Percentiles rank a stretch among this genome's conserved stretches.
Conservation (phyloP, 2,113 vertebrate genomes). For the Macroglossus sobrinus region DNA sequence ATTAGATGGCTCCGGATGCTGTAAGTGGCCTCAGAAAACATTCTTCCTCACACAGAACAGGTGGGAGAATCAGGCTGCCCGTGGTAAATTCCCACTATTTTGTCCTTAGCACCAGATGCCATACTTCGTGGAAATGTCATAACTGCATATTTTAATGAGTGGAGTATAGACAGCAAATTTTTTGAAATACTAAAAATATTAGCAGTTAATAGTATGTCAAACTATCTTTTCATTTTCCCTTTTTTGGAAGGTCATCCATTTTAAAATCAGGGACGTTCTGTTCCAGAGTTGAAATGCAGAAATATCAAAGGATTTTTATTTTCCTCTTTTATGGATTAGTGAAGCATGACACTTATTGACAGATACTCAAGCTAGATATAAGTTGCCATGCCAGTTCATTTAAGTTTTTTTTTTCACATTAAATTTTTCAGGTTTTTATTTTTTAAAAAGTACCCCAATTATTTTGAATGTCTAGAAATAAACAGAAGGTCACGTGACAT, state of each 20-base stretch:
- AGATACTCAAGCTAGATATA: constrained; percentile 33
- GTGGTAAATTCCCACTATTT: constrained; percentile 9
- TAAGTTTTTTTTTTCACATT: constrained; percentile 37
- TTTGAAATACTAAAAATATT: constrained; percentile 32
- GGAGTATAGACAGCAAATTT: not conserved
- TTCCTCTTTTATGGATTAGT: constrained; percentile 16
- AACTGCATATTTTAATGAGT: constrained; percentile 29
- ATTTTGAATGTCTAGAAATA: not conserved
- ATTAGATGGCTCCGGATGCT: not conserved
- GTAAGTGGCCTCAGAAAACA: not conserved
- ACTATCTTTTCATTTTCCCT: not conserved
- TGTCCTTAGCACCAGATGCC: constrained; percentile 46
- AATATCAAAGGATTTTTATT: constrained; percentile 42
- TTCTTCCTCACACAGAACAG: constrained; percentile 17
- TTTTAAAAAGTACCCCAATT: not conserved
- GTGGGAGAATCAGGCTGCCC: not conserved
- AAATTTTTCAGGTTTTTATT: constrained; percentile 3
- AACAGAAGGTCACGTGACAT: not conserved
- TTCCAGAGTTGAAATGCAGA: constrained; percentile 26
- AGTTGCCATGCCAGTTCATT: not conserved
- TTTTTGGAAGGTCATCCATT: constrained; percentile 51
- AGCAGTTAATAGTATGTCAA: not conserved
- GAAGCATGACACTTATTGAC: constrained; percentile 49
- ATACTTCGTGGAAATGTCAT: constrained; percentile 48
- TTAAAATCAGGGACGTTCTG: constrained; percentile 11